These are phyloP conservation scores for Pipistrellus pygmaeus DNA, from an alignment of 2,797 vertebrate species.

Conservation along the genomic window DNA sequence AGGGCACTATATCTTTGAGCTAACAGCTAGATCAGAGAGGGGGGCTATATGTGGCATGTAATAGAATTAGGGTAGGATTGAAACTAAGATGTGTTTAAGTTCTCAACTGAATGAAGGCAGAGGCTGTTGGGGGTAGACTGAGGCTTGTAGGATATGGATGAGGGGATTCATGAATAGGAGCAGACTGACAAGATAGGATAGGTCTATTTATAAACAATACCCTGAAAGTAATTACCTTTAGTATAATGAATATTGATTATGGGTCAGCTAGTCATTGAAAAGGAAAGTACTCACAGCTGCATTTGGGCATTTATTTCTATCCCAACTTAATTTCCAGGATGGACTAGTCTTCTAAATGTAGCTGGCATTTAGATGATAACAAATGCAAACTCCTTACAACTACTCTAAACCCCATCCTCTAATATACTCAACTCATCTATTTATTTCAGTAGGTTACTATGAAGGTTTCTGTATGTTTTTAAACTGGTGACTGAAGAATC, in stretches of 20 bases:
- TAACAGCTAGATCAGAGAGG: slow-evolving; percentile 10
- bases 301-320: slow-evolving; percentile 8
- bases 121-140: neutral
- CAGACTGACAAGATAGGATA: neutral
- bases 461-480: slow-evolving; percentile 48
- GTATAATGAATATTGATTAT: slow-evolving; percentile 41
- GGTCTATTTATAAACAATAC: slow-evolving; percentile 38
- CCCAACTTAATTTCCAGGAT: slow-evolving; percentile 22
- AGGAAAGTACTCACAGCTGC: slow-evolving; percentile 42
- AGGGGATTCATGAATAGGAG: neutral
- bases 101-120: neutral
- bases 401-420: neutral
- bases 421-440: neutral
- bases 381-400: neutral
- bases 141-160: neutral
- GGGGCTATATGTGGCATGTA: neutral
- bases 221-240: slow-evolving; percentile 48
- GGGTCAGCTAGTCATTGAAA: slow-evolving; percentile 37
- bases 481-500: neutral
- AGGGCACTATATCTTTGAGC: neutral
- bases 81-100: neutral
- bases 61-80: neutral
- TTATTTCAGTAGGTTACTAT: neutral
- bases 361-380: slow-evolving; percentile 3
- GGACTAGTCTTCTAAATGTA: slow-evolving; percentile 23